Evolutionary conservation across 2,888 invertebrate genomes (phyloP), one percentile per base, ranked within the genome.

Genomic region (Drosophila parthenogenetica): DNA sequence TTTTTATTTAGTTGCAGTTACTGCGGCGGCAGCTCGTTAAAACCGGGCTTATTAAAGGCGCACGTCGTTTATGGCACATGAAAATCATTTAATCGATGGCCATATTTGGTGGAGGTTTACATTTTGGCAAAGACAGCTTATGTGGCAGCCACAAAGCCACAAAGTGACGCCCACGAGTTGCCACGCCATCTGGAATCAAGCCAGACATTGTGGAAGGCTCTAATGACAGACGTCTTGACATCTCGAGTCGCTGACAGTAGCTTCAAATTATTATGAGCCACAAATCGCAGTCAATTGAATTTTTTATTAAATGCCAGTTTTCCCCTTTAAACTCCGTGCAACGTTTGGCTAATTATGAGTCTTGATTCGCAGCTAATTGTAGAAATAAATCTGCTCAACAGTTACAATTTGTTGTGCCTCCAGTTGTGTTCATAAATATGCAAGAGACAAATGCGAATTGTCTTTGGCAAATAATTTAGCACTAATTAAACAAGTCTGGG

Each of bases 61-160:
- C 83, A 87, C 89, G 87, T 83, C 83, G 89, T 83, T 83, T 83
- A 83, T 83, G 83, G 83, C 89, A 87, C 83, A 83, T 83, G 83
- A 83, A 83, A 83, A 83, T 87, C 89, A 87, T 88, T 89, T 83
- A 89, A 87, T 89, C 89, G 89, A 71, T 84, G 85, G 84, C 88
- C 82, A 88, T 88, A 88, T 82, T 79, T 81, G 81, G 87, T 54
- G 64, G 71, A 11, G 71, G 79, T 60, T 77, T 48, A 79, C 53
- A 65, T 76, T 79, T 79, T 65, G 79, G 76, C 79, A 69, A 70
- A 51, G 69, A 69, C 75, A 73, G 73, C 69, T 77, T 71, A 63
- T 66, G 66, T 62, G 76, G 61, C 75, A 65, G 58, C 29, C 19
- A 17, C 35, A 17, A 16, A 2, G 29, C 29, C 29, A 29, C 29